Evolutionary conservation across 2,797 vertebrate genomes (phyloP), one percentile per base, ranked within the genome.

Genomic region (Myotis myotis): DNA sequence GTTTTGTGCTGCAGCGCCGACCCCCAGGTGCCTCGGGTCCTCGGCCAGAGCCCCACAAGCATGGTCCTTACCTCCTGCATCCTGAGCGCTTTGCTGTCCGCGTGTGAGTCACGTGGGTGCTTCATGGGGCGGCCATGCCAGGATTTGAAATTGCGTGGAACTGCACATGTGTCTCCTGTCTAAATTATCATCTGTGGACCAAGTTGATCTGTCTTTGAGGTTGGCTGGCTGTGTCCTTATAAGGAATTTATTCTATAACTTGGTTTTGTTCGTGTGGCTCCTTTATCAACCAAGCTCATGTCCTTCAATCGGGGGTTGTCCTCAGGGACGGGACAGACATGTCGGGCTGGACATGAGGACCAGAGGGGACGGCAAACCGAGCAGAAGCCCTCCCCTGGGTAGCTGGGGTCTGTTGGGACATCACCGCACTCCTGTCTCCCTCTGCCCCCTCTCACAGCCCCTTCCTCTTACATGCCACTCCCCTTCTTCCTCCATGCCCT

Each of bases 51-150:
- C 70, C 93, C 88, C 78, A 51, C 49, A 80, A 30, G 15, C 47
- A 2, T 3, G 28, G 19, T 0, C 3, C n/a, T 12, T 19, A 11
- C 62, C 47, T 7, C 60, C 86, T 44, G 70, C 33, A 0, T n/a
- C 25, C 1, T 0, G 15, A 57, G 81, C 0, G 0, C 64, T 30
- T 23, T 11, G 72, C n/a, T 70, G 70, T 44, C 74, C 51, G 3
- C 0, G 0, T 3, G 4, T 4, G 38, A 81, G 86, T 53, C 75
- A 2, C 0, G 8, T 5, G 22, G 20, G 19, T 11, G n/a, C 51
- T 6, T 4, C 5, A 1, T 1, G 0, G 2, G 53, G 64, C 0
- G 6, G 36, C 3, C 4, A 6, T 10, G 12, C n/a, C 6, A n/a
- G 19, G 41, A 17, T 11, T 15, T 22, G 30, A 51, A 80, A n/a